These are phyloP conservation scores for Vulpes lagopus DNA, from an alignment of 2,113 vertebrate genomes.

Conservation along the genomic window DNA sequence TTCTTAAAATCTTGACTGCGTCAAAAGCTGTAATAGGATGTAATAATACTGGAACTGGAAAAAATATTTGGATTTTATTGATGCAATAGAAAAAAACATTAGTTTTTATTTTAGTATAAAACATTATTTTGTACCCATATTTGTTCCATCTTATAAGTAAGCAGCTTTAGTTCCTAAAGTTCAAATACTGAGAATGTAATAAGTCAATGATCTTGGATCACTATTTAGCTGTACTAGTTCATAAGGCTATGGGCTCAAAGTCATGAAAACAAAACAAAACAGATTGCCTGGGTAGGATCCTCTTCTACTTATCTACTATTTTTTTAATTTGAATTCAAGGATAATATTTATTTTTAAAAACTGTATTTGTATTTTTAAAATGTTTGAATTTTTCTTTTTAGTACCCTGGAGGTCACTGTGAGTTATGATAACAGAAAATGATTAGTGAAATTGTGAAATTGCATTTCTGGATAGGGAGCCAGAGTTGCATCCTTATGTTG, in stretches of 20 bases:
- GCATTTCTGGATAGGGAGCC: background rate
- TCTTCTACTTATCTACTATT: background rate
- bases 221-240: background rate
- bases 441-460: background rate
- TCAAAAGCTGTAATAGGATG: background rate
- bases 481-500: background rate
- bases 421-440: background rate
- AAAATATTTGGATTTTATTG: background rate
- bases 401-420: background rate
- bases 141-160: background rate
- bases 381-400: background rate
- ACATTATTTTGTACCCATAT: background rate
- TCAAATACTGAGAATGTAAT: background rate
- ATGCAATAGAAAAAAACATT: background rate
- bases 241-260: background rate
- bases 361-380: background rate
- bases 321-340: background rate
- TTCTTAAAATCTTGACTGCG: background rate
- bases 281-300: rapidly evolving
- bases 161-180: background rate
- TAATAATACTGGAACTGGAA: background rate
- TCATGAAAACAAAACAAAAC: background rate
- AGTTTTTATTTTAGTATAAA: background rate
- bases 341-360: background rate
- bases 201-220: background rate